A percentile compares a stretch with the other conserved stretches of the same genome.
phyloP scores from a whole-genome alignment of 2,113 vertebrate species.

The Campylomormyrus numenius region DNA sequence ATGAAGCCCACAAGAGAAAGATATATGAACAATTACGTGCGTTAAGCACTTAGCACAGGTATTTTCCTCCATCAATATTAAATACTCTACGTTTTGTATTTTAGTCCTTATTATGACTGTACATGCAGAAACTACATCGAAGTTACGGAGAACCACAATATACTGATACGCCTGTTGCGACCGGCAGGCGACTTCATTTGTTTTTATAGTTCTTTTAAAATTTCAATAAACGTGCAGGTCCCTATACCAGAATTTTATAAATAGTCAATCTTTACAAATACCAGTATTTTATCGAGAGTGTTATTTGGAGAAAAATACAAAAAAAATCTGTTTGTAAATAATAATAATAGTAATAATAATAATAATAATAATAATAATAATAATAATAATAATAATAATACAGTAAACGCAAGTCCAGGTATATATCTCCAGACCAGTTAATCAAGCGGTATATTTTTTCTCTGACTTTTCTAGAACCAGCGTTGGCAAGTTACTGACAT shows the following conservation, averaged over 20 bases:
- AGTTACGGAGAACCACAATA: background rate
- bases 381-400: background rate
- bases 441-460: slow-evolving; percentile 77
- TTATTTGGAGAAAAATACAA: background rate
- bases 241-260: background rate
- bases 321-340: background rate
- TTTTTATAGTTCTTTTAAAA: background rate
- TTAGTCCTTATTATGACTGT: background rate
- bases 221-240: background rate
- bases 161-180: background rate
- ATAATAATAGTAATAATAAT: too few relatives aligned
- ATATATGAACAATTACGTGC: background rate
- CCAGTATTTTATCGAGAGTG: background rate
- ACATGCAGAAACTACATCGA: background rate
- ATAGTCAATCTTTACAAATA: background rate
- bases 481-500: slow-evolving; percentile 47
- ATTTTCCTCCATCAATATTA: background rate
- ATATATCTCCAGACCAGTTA: slow-evolving; percentile 19
- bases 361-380: too few relatives aligned
- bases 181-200: background rate
- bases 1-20: background rate
- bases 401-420: background rate
- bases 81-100: background rate
- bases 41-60: background rate
- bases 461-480: slow-evolving; percentile 58